Percentiles rank a stretch among this genome's conserved stretches.
These are phyloP conservation scores for Pampusana beccarii DNA, from an alignment of 2,113 vertebrate genomes.

Conservation along the genomic window DNA sequence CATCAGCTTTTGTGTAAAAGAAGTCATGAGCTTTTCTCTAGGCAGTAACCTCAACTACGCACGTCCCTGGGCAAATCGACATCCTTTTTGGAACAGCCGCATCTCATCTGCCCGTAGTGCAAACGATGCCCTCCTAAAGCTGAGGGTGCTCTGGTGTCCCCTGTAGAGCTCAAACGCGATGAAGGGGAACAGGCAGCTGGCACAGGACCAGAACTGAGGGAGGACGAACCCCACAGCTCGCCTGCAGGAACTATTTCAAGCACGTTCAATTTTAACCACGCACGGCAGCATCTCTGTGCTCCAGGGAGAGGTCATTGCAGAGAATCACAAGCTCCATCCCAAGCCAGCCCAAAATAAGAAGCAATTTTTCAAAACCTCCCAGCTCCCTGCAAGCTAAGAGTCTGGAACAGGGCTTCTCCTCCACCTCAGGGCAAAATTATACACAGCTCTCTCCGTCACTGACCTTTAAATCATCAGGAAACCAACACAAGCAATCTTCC, in stretches of 20 bases:
- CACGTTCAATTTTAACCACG: slow-evolving; percentile 42
- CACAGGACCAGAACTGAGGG: not conserved
- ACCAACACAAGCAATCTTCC: not conserved
- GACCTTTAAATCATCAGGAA: slow-evolving; percentile 15
- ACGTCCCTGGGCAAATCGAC: fast-evolving
- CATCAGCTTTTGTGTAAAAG: not conserved
- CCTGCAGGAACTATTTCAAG: slow-evolving; percentile 37
- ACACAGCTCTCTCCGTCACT: not conserved
- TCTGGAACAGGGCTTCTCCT: not conserved
- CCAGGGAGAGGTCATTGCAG: slow-evolving; percentile 16
- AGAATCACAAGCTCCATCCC: slow-evolving; percentile 18
- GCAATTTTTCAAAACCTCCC: slow-evolving; percentile 25
- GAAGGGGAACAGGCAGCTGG: slow-evolving; percentile 13
- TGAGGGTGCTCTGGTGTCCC: not conserved
- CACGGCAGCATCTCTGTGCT: slow-evolving; percentile 1
- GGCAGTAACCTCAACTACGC: not conserved
- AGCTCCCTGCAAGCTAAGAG: not conserved
- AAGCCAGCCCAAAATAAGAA: slow-evolving; percentile 47
- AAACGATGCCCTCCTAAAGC: not conserved
- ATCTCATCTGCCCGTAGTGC: not conserved
- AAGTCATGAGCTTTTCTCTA: not conserved
- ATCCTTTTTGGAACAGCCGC: not conserved
- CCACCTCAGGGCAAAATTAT: not conserved
- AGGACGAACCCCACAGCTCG: not conserved
- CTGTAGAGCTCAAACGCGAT: not conserved